Base-by-base conservation (phyloP, 1,140 invertebrate species). In the Delia radicum region DNA sequence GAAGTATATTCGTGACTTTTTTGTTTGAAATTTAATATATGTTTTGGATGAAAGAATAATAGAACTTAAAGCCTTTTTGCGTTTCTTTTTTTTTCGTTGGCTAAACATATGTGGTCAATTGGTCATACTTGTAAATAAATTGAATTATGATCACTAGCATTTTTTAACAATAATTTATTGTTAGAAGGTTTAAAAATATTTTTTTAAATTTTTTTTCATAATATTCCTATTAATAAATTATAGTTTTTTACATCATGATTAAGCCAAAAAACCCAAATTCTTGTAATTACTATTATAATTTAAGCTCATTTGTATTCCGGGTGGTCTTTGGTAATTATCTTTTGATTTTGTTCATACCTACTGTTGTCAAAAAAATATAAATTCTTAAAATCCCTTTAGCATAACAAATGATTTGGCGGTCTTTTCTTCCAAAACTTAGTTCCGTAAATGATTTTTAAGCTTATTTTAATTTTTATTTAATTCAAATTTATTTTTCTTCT, bases 31-130 rank as follows among this genome's bases (percentile, higher is more conserved):
- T 37, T 37, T 37, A n/a, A 21, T 55, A 21, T 55, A 7, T 18
- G 6, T 21, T 7, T 55, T 42, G 37, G 12, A 42, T 33, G 61
- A 63, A 24, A 63, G n/a, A 21, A 15, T 33, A 21, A 37, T 33
- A 33, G 65, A 69, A 69, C 37, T 65, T 65, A 27, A 65, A 26
- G 62, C 62, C 28, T 65, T n/a, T n/a, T n/a, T n/a, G n/a, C n/a
- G n/a, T n/a, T n/a, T n/a, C n/a, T n/a, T n/a, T n/a, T n/a, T n/a
- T n/a, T 63, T 27, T 3, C 33, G 13, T 10, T 10, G 33, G 8
- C 13, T 69, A 69, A 37, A 69, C 65, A 69, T 33, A 69, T 69
- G 65, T 69, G 65, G 65, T 69, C 65, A 69, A 69, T 69, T 69
- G 65, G 65, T 69, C 65, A 69, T 21, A 69, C 29, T 21, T 33